A percentile compares a stretch with the other conserved stretches of the same genome.
phyloP scores from a whole-genome alignment of 2,888 invertebrate genomes.

The Serrognathus titanus region DNA sequence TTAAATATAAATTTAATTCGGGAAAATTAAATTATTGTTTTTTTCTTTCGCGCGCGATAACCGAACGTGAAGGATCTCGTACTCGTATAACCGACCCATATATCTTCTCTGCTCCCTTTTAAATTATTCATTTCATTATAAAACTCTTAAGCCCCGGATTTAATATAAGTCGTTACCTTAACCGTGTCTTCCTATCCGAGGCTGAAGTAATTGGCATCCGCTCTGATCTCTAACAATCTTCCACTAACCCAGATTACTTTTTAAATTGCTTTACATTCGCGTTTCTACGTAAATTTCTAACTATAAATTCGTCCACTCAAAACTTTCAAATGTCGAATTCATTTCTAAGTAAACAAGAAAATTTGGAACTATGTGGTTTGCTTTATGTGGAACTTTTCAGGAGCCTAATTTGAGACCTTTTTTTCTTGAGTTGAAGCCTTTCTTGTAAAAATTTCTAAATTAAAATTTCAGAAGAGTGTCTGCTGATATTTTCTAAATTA shows the following conservation, averaged over 20 bases:
- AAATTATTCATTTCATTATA: conserved; percentile 47
- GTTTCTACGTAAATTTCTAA: background rate
- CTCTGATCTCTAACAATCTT: conserved; percentile 23
- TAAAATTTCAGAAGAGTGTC: too few relatives aligned
- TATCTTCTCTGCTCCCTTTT: conserved; percentile 36
- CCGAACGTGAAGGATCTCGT: background rate
- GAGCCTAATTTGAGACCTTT: background rate
- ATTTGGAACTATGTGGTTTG: background rate
- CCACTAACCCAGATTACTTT: conserved; percentile 16
- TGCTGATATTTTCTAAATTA: too few relatives aligned
- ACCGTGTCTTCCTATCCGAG: conserved; percentile 33
- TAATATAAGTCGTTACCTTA: conserved; percentile 38
- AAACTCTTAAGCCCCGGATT: conserved; percentile 44
- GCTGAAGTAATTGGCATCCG: conserved; percentile 27
- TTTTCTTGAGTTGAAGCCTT: too few relatives aligned
- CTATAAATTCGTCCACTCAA: background rate
- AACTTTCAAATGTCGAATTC: background rate
- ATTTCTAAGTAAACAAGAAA: background rate
- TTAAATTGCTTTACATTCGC: conserved; percentile 12
- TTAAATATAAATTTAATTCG: too few relatives aligned
- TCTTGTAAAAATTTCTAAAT: too few relatives aligned
- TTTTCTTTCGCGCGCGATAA: too few relatives aligned
- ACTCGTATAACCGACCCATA: conserved; percentile 26
- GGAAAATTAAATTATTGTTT: too few relatives aligned
- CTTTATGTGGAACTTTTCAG: background rate